These are phyloP conservation scores for Ctena decussata DNA, from an alignment of 2,888 invertebrate species.

Conservation along the genomic window DNA sequence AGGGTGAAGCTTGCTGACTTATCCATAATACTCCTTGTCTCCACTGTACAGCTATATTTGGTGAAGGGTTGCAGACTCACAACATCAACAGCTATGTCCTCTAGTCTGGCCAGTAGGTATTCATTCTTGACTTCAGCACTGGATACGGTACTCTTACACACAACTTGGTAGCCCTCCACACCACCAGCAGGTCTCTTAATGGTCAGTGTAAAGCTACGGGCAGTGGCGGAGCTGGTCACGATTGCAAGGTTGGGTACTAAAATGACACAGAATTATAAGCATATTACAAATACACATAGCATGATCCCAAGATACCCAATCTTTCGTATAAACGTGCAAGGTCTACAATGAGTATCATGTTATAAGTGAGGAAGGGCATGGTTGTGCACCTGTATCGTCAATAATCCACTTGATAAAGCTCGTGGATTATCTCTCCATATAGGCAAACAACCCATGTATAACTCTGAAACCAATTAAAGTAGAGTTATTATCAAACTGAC, in stretches of 20 bases:
- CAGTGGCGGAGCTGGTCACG: conserved; percentile 51
- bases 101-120: conserved; percentile 16
- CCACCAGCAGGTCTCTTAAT: conserved; percentile 62
- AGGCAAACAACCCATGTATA: too few relatives aligned
- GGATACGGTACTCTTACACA: conserved; percentile 42
- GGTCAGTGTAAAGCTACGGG: conserved; percentile 61
- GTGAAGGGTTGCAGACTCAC: conserved; percentile 66
- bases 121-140: conserved; percentile 41
- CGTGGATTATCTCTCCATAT: too few relatives aligned
- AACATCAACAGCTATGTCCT: conserved; percentile 41
- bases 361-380: too few relatives aligned
- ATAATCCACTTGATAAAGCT: too few relatives aligned
- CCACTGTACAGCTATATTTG: conserved; percentile 71
- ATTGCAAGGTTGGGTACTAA: conserved; percentile 69
- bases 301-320: too few relatives aligned
- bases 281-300: neutral
- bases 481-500: too few relatives aligned
- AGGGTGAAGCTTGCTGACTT: too few relatives aligned
- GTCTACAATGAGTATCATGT: too few relatives aligned
- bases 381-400: too few relatives aligned
- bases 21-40: too few relatives aligned
- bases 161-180: conserved; percentile 53
- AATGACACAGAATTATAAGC: neutral
- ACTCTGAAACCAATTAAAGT: too few relatives aligned
- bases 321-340: too few relatives aligned